Percentiles rank a stretch among this genome's conserved stretches.
These are phyloP conservation scores for Apogon talboti DNA, from an alignment of 2,797 vertebrate genomes.

Conservation along the genomic window DNA sequence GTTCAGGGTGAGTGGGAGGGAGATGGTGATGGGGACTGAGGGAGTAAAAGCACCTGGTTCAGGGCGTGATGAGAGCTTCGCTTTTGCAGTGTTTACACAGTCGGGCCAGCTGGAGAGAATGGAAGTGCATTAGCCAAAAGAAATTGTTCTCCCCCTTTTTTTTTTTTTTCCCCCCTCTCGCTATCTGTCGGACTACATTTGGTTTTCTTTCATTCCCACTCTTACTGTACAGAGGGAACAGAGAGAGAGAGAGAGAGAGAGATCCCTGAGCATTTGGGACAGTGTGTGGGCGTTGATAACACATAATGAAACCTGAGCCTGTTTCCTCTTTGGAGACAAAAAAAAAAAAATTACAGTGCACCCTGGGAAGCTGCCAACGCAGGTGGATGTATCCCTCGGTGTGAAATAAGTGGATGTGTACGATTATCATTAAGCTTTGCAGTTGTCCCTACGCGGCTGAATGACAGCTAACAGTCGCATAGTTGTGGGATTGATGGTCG, in stretches of 20 bases:
- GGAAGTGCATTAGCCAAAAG: constrained; percentile 50
- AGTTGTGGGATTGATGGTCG: constrained; percentile 38
- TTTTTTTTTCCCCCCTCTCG: not conserved
- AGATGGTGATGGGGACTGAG: constrained; percentile 31
- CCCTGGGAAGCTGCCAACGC: constrained; percentile 27
- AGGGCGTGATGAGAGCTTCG: constrained; percentile 62
- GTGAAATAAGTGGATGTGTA: constrained; percentile 30
- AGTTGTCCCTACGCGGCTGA: constrained; percentile 18
- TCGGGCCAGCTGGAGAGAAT: constrained; percentile 69
- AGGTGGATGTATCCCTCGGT: constrained; percentile 46
- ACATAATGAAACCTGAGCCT: constrained; percentile 39
- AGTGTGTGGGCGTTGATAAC: constrained; percentile 47
- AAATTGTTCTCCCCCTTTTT: constrained; percentile 13
- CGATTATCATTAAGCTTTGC: not conserved
- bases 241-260: constrained; percentile 44
- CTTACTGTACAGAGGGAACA: constrained; percentile 33
- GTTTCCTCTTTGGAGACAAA: constrained; percentile 28
- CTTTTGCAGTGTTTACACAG: constrained; percentile 51
- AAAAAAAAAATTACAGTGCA: constrained; percentile 7
- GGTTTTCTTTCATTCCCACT: constrained; percentile 35
- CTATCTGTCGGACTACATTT: constrained; percentile 24
- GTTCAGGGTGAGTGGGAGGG: constrained; percentile 52
- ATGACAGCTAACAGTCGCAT: constrained; percentile 24
- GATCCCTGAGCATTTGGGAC: constrained; percentile 49
- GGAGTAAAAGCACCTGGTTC: constrained; percentile 72